These are phyloP conservation scores for Sebastes flavidus DNA, from an alignment of 2,797 vertebrate genomes.

Conservation along the genomic window DNA sequence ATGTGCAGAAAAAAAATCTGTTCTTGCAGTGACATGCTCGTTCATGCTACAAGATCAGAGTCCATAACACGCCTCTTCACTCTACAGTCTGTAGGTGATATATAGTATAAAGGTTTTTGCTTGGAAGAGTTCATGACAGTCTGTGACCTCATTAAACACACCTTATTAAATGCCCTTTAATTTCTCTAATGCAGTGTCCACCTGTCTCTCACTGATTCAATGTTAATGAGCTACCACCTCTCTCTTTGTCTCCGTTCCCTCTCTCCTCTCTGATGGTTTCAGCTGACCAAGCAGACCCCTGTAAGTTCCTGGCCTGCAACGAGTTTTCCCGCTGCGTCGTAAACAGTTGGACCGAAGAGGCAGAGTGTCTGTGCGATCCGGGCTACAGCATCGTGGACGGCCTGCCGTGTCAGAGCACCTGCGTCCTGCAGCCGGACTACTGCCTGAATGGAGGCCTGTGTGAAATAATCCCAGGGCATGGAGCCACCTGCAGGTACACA, in stretches of 20 bases:
- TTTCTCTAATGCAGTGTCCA: constrained; percentile 7
- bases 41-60: constrained; percentile 34
- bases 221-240: constrained; percentile 41
- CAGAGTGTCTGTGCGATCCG: constrained; percentile 87
- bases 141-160: constrained; percentile 39
- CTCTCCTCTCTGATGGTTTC: constrained; percentile 35
- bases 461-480: constrained; percentile 84
- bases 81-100: background rate
- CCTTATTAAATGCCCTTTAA: constrained; percentile 41
- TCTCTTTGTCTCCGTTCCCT: background rate
- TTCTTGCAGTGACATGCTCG: background rate
- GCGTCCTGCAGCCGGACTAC: constrained; percentile 78
- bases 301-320: constrained; percentile 91
- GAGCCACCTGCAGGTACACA: constrained; percentile 91
- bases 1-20: background rate
- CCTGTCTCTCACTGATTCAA: constrained; percentile 24
- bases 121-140: background rate
- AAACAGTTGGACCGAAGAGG: constrained; percentile 86
- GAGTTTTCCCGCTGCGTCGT: constrained; percentile 89
- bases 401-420: constrained; percentile 86
- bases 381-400: constrained; percentile 82
- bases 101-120: constrained; percentile 1
- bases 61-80: background rate
- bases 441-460: constrained; percentile 88
- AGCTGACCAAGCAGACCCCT: constrained; percentile 90